phyloP scores from a whole-genome alignment of 2,888 invertebrate genomes.

The Ethmia dodecea region DNA sequence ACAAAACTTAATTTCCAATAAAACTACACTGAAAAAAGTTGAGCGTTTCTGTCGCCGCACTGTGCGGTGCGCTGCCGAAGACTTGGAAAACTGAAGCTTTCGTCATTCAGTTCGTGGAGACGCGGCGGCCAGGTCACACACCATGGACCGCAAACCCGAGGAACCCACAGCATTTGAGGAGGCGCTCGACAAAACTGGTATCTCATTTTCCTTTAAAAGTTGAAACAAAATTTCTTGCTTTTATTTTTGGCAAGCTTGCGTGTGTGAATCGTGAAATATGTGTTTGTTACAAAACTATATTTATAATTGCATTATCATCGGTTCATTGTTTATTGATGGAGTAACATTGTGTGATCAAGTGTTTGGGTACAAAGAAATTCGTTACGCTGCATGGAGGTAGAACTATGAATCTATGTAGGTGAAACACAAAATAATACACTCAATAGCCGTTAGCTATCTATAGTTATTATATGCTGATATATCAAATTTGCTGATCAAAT shows the following conservation, averaged over 20 bases:
- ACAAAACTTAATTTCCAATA: neutral
- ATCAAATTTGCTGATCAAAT: too few species aligned
- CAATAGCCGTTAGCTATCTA: too few species aligned
- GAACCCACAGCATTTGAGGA: slow-evolving; percentile 1
- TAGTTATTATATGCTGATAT: too few species aligned
- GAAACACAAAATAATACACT: too few species aligned
- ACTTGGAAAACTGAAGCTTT: slow-evolving; percentile 2
- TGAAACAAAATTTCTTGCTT: too few species aligned
- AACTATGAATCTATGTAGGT: too few species aligned
- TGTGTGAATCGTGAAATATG: neutral
- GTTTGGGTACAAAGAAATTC: too few species aligned
- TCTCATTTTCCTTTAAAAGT: neutral
- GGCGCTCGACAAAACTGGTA: slow-evolving; percentile 1
- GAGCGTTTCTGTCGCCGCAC: neutral
- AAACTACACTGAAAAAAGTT: neutral
- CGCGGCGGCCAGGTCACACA: neutral
- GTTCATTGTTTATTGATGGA: too few species aligned
- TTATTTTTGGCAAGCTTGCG: neutral
- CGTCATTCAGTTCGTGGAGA: slow-evolving; percentile 1
- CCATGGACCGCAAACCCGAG: neutral
- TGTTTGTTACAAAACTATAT: too few species aligned
- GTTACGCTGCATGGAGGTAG: too few species aligned
- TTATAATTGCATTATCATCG: too few species aligned
- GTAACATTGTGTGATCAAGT: too few species aligned
- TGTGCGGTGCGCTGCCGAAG: neutral